A percentile compares a stretch with the other conserved stretches of the same genome.
These are phyloP conservation scores for Zosterops borbonicus DNA, from an alignment of 2,113 vertebrate species.

Conservation along the genomic window DNA sequence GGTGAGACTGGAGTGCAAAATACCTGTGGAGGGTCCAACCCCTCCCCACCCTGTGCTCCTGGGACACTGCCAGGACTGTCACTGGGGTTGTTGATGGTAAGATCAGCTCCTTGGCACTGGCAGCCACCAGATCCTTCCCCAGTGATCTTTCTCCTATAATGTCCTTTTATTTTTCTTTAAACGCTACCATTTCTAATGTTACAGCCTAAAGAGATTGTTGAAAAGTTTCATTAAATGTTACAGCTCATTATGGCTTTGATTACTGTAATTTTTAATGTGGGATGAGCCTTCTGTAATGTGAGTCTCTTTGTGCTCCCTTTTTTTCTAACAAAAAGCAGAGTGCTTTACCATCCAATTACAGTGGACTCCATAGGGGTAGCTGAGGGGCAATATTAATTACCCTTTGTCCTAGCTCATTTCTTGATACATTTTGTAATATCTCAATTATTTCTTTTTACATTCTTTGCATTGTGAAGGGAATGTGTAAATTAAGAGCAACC, in stretches of 20 bases:
- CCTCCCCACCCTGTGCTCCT: neutral
- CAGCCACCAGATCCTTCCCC: neutral
- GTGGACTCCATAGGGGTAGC: neutral
- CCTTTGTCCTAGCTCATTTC: neutral
- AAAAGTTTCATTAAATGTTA: conserved; percentile 7
- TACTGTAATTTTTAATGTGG: neutral
- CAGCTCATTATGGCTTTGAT: conserved; percentile 15
- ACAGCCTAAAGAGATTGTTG: neutral
- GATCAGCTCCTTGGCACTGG: neutral
- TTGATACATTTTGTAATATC: neutral
- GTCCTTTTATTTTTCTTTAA: neutral
- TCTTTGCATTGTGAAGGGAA: neutral
- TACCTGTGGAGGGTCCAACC: neutral
- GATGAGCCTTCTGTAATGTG: neutral
- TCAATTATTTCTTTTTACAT: conserved; percentile 11
- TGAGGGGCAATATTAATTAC: conserved; percentile 18
- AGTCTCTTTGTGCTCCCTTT: neutral
- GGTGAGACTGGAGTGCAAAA: neutral
- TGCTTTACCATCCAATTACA: conserved; percentile 35
- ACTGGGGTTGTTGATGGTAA: neutral
- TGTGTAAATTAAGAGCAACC: neutral
- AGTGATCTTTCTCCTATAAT: neutral
- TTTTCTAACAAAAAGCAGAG: neutral
- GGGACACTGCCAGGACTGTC: neutral
- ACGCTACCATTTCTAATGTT: neutral